phyloP scores from a whole-genome alignment of 1,140 invertebrate genomes.

The Drosophila micromelanica region DNA sequence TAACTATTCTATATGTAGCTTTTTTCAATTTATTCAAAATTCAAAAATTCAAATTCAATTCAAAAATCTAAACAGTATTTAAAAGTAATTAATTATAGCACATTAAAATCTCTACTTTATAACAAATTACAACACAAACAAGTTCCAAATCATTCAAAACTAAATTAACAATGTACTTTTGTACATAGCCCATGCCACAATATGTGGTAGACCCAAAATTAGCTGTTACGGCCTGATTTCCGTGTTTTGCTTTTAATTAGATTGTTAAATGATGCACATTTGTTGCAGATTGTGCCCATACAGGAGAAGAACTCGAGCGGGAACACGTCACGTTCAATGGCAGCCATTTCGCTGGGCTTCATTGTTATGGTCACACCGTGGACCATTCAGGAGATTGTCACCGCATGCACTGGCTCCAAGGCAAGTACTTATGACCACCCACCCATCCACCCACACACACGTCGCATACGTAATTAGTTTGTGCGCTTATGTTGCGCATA shows the following conservation, averaged over 20 bases:
- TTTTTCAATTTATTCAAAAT: too few relatives aligned
- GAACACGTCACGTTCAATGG: slow-evolving; percentile 93
- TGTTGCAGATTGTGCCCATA: slow-evolving; percentile 86
- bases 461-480: slow-evolving; percentile 64
- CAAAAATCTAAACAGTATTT: background rate
- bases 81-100: background rate
- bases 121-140: background rate
- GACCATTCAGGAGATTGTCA: slow-evolving; percentile 95
- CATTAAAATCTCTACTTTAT: background rate
- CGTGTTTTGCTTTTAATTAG: slow-evolving; percentile 37
- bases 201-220: slow-evolving; percentile 3
- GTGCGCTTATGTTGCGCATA: slow-evolving; percentile 31
- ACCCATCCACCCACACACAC: slow-evolving; percentile 21
- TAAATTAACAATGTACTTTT: background rate
- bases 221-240: background rate
- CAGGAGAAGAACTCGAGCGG: slow-evolving; percentile 91
- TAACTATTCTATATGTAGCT: too few relatives aligned
- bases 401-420: slow-evolving; percentile 92
- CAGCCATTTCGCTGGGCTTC: slow-evolving; percentile 93
- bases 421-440: slow-evolving; percentile 68
- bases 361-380: slow-evolving; percentile 95
- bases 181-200: background rate
- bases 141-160: background rate
- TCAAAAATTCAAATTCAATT: too few relatives aligned
- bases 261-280: slow-evolving; percentile 19